Evolutionary conservation across 2,888 invertebrate genomes (phyloP), one percentile per base, ranked within the genome.

Genomic region (Monochamus alternatus): DNA sequence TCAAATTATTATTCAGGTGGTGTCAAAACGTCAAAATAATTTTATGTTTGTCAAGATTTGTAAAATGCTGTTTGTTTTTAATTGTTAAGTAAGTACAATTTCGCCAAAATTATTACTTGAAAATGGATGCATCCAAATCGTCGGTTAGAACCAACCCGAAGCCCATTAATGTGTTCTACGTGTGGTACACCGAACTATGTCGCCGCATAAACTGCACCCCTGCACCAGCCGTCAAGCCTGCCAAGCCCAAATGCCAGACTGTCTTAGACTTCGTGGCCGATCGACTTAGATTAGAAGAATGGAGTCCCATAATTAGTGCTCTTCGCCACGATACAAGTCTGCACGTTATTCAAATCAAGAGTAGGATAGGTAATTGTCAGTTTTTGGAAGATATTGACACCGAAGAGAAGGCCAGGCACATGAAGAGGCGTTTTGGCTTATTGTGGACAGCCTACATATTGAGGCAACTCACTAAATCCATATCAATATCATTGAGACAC

Each of bases 251-350:
- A 80, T 86, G 85, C 78, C 86, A 87, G 69, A 88, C 87, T 8
- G 85, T 89, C 5, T 78, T 89, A 79, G 95, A 95, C 81, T 93
- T 96, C 83, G 92, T 92, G 79, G 94, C 93, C 68, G 95, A 96
- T 85, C 92, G 95, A 80, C 91, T 96, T 67, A 94, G 93, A 84
- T 92, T 94, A 77, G 92, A 91, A 77, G 95, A 96, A 80, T 96
- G 95, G 95, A 90, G 91, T 44, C 93, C 95, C 1, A 93, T 96
- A 65, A 88, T 94, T 67, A 94, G 94, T 82, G 94, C 95, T 0
- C 88, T 96, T 5, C 91, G 93, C 65, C 91, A 93, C 79, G 96
- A 96, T 86, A 90, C 93, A 67, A 93, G 93, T 76, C 90, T 96
- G 4, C 93, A 94, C 86, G 91, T 92, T 76, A 90, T 95, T 77